phyloP scores from a whole-genome alignment of 1,140 invertebrate genomes.

The Bombus soroeensis region DNA sequence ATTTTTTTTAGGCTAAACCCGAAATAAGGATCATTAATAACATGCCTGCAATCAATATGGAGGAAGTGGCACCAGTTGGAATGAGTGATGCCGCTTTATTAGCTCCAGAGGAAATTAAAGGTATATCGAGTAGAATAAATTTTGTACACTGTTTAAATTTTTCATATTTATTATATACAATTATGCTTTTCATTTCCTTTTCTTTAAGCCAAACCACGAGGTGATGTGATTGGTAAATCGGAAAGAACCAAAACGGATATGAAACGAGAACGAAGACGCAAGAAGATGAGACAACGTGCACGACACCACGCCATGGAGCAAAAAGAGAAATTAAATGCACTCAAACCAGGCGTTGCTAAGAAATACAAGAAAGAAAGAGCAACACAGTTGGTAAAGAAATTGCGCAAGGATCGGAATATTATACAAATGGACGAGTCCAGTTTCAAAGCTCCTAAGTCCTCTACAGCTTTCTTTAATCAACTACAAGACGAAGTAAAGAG shows the following conservation, averaged over 20 bases:
- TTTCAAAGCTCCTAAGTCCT: constrained; percentile 88
- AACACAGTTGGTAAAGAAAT: constrained; percentile 83
- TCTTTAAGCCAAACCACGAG: constrained; percentile 87
- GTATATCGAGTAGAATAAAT: constrained; percentile 75
- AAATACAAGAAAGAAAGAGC: constrained; percentile 85
- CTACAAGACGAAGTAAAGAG: constrained; percentile 89
- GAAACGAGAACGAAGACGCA: constrained; percentile 93
- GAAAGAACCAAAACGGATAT: constrained; percentile 94
- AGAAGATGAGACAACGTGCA: constrained; percentile 90
- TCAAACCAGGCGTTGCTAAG: constrained; percentile 83
- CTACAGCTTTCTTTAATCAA: constrained; percentile 91
- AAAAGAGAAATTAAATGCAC: constrained; percentile 80
- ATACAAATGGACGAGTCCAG: constrained; percentile 81
- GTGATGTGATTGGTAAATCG: constrained; percentile 89
- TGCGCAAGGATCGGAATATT: constrained; percentile 87
- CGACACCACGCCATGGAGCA: constrained; percentile 83
- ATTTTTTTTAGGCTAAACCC: constrained; percentile 85
- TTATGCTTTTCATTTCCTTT: constrained; percentile 58
- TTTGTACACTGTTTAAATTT: not conserved
- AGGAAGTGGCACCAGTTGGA: constrained; percentile 96
- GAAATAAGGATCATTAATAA: constrained; percentile 97
- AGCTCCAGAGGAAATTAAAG: constrained; percentile 97
- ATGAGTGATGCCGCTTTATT: constrained; percentile 93
- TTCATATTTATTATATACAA: not conserved
- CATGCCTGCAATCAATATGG: constrained; percentile 94